Evolutionary conservation across 2,888 invertebrate genomes (phyloP), one percentile per base, ranked within the genome.

Genomic region (Drosophila colorata): DNA sequence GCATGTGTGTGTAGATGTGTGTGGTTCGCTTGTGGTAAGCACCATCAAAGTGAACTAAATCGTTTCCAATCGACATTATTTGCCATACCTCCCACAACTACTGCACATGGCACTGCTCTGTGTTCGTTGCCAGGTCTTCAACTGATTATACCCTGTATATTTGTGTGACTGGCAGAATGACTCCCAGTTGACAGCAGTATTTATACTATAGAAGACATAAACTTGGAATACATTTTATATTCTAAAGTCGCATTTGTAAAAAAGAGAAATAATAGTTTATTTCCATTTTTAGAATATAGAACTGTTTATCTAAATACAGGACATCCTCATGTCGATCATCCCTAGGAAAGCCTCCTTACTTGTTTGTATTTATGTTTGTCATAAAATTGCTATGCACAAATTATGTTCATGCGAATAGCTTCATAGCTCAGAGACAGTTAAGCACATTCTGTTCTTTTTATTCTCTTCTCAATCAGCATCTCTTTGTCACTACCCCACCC

Each of bases 41-140:
- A 23, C 28, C 70, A 58, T 69, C 55, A 56, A 55, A 55, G 28
- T 49, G 47, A 60, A 78, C 65, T 49, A 48, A 81, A 87, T 85
- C 74, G 74, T 56, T 68, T 71, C 49, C 67, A 74, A 76, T 82
- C 57, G 70, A 74, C 57, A 79, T 79, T 63, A 69, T 85, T 69
- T 73, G 55, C 40, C 41, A 55, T 60, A 31, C 51, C 33, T 46
- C 23, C 48, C 11, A 2, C 35, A 53, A 13, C 14, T 13, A 40
- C n/a, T 53, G 35, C 41, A 16, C 3, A 6, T 40, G 23, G 28
- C 28, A 23, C 55, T 55, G 59, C 52, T 41, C 14, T 53, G 51
- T 23, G 16, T 18, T 38, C 20, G 31, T 20, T 38, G 35, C 25
- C n/a, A 33, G 25, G 25, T 52, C 20, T 33, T 20, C 9, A 20